Conservation (phyloP, 2,113 vertebrate genomes). For the Serinus canaria region DNA sequence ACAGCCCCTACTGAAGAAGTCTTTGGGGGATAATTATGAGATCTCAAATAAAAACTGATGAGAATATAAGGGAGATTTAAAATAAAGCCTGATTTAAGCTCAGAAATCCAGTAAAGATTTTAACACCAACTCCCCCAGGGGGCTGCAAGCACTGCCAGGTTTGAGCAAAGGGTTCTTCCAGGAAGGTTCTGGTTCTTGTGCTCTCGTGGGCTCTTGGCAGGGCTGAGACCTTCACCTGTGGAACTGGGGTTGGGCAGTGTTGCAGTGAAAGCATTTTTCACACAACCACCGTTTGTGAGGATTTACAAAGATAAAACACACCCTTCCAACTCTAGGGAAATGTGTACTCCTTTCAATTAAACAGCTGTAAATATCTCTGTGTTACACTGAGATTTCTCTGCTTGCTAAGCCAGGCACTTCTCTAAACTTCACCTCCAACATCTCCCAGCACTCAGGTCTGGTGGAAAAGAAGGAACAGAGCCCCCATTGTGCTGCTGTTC, state of each 20-base stretch:
- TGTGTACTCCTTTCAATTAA: neutral
- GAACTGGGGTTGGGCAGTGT: neutral
- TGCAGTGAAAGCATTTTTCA: neutral
- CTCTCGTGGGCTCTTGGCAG: neutral
- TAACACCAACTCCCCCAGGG: neutral
- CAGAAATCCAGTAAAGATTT: neutral
- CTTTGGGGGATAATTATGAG: neutral
- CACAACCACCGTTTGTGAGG: accelerated
- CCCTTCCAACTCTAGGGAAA: neutral
- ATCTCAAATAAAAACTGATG: neutral
- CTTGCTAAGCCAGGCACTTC: neutral
- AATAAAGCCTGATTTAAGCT: neutral
- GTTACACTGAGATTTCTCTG: neutral
- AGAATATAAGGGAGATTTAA: neutral
- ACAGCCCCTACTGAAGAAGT: neutral
- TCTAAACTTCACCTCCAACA: neutral
- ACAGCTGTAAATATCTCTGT: neutral
- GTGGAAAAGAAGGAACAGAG: neutral
- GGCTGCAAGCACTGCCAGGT: neutral
- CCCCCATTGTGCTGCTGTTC: neutral
- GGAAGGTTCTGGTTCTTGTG: neutral
- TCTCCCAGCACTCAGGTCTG: neutral
- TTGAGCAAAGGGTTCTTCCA: neutral
- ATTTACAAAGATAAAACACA: neutral
- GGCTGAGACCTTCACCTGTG: neutral